Base-by-base conservation (phyloP, 2,797 vertebrate genomes). In the Neopelma chrysocephalum region DNA sequence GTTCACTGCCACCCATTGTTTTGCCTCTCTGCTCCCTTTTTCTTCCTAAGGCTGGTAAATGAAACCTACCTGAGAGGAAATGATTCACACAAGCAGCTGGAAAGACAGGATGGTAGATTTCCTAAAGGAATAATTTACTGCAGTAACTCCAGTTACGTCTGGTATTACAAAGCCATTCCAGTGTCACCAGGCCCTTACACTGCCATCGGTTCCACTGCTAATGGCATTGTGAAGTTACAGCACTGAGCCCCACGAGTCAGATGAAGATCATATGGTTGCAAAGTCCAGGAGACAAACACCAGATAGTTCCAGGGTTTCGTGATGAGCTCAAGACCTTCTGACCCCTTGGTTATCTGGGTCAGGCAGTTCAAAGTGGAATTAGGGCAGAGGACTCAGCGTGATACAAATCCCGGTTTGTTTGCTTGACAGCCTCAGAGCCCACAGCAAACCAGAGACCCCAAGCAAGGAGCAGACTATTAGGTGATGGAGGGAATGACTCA, bases 401-500 rank as follows among this genome's bases (percentile, higher is more conserved):
- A 96, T 87, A 95, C 65, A 90, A 92, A 96, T 93, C 75, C 78
- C 84, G 69, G 89, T 60, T 82, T 89, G 77, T 84, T 89, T 94
- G 76, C 76, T 71, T 94, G 93, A 94, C 72, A 78, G 78, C 61
- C 61, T 80, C 65, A 11, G 84, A 93, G 60, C 31, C 73, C 34
- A n/a, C 0, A 56, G 79, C 82, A 87, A 93, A 69, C 12, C 78
- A 95, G 84, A 68, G 61, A 94, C 40, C 61, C 76, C 51, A 31
- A 82, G 87, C 94, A 91, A 36, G 1, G 69, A 94, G 12, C 45
- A 80, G 57, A 32, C 31, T 73, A 87, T 92, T 89, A 87, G 69
- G 91, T 70, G 89, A 93, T 91, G 84, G 91, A 96, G 84, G 65
- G 65, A 96, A 90, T 91, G 84, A 94, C 91, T 94, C 94, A 83